Conservation (phyloP, 2,797 vertebrate genomes). For the Urocyon cinereoargenteus region DNA sequence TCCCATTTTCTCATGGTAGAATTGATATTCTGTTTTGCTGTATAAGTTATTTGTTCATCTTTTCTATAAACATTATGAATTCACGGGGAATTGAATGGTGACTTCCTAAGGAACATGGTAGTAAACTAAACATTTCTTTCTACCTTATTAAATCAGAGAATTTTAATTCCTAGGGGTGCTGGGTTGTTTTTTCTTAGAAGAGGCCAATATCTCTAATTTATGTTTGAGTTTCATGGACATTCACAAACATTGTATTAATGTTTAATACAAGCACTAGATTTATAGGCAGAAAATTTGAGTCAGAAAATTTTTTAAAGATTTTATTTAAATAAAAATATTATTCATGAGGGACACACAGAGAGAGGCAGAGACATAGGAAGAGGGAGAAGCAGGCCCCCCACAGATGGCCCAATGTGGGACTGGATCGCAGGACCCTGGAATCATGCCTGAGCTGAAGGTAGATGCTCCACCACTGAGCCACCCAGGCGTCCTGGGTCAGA, state of each 20-base stretch:
- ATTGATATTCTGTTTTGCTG: neutral
- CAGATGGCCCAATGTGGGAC: no score
- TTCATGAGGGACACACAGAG: no score
- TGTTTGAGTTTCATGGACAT: neutral
- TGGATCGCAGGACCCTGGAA: no score
- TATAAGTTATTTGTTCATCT: neutral
- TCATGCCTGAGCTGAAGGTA: no score
- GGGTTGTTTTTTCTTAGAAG: neutral
- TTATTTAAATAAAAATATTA: no score
- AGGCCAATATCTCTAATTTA: neutral
- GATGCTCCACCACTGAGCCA: no score
- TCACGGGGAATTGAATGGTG: neutral
- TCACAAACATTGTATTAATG: neutral
- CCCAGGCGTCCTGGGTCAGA: neutral
- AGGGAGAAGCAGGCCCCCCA: no score
- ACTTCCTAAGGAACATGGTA: neutral
- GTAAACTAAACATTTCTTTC: neutral
- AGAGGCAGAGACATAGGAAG: no score
- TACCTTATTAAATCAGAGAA: neutral
- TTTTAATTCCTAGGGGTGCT: neutral
- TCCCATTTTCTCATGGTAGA: neutral
- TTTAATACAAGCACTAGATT: neutral
- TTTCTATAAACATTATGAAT: neutral
- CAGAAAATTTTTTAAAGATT: neutral
- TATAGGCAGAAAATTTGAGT: neutral